Conservation (phyloP, 2,113 vertebrate genomes). For the Scatophagus argus region DNA sequence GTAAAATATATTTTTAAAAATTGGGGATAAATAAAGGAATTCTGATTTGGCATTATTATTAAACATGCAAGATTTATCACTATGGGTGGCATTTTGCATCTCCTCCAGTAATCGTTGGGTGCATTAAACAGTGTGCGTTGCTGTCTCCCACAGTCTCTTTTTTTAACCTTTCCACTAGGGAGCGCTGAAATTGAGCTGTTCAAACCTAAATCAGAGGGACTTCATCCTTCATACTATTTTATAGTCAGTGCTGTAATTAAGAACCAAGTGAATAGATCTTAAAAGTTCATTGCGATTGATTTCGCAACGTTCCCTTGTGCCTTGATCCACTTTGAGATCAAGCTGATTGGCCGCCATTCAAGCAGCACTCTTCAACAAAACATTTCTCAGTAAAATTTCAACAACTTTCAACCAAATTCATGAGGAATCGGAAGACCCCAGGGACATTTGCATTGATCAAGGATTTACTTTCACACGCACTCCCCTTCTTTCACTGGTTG, state of each 20-base stretch:
- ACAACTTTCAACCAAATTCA: slow-evolving; percentile 74
- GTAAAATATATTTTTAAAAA: not conserved
- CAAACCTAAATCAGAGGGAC: not conserved
- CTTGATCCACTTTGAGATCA: slow-evolving; percentile 67
- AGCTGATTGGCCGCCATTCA: slow-evolving; percentile 69
- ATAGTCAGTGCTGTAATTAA: slow-evolving; percentile 74
- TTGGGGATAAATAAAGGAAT: too few species aligned
- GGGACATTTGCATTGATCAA: slow-evolving; percentile 82
- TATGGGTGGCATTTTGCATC: not conserved
- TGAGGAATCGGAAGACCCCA: slow-evolving; percentile 67
- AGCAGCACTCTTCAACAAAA: slow-evolving; percentile 67
- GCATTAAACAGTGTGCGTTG: not conserved
- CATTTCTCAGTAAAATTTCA: slow-evolving; percentile 78
- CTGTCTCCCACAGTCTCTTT: not conserved
- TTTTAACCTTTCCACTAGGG: not conserved
- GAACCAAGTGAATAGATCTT: slow-evolving; percentile 63
- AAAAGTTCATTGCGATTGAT: slow-evolving; percentile 76
- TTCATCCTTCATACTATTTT: slow-evolving; percentile 56
- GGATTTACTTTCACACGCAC: slow-evolving; percentile 82
- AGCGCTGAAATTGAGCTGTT: slow-evolving; percentile 15
- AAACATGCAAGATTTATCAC: not conserved
- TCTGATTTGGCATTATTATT: not conserved
- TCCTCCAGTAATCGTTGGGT: not conserved
- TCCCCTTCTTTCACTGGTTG: slow-evolving; percentile 74
- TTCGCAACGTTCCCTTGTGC: slow-evolving; percentile 58